Conservation (phyloP, 2,113 vertebrate species). For the Lophura nycthemera region DNA sequence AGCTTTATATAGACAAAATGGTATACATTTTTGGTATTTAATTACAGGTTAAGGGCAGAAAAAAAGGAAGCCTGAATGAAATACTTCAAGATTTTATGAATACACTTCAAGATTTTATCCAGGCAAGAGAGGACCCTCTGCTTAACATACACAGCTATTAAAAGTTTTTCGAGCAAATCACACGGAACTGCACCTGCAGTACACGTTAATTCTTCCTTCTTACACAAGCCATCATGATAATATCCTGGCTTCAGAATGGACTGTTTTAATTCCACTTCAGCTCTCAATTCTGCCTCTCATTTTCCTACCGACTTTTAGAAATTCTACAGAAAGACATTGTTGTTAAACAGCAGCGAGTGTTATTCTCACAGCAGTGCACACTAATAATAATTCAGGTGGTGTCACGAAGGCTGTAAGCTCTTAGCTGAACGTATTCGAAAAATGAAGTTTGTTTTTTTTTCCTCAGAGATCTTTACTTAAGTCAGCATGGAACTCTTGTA, state of each 20-base stretch:
- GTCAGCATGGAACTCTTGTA: constrained; percentile 77
- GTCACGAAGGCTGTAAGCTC: constrained; percentile 67
- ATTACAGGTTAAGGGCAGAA: not conserved
- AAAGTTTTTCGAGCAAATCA: constrained; percentile 1
- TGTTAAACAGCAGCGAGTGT: constrained; percentile 62
- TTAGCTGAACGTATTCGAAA: constrained; percentile 77
- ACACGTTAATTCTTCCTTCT: not conserved
- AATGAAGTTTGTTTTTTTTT: constrained; percentile 69
- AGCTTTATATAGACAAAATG: not conserved
- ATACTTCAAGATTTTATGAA: not conserved
- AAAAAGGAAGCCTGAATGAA: not conserved
- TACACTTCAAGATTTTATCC: not conserved
- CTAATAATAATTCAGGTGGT: constrained; percentile 69
- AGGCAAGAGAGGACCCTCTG: not conserved
- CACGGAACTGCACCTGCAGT: not conserved
- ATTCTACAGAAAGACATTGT: constrained; percentile 48
- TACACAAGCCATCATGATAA: constrained; percentile 11
- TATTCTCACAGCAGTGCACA: constrained; percentile 67
- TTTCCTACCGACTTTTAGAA: constrained; percentile 51
- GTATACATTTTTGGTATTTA: not conserved
- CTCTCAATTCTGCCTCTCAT: constrained; percentile 62
- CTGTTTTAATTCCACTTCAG: constrained; percentile 31
- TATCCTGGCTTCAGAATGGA: not conserved
- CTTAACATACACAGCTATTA: constrained; percentile 12
- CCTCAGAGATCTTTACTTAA: constrained; percentile 75